Percentiles rank a stretch among this genome's conserved stretches.
These are phyloP conservation scores for Ostrea edulis DNA, from an alignment of 1,140 invertebrate genomes.

Conservation along the genomic window DNA sequence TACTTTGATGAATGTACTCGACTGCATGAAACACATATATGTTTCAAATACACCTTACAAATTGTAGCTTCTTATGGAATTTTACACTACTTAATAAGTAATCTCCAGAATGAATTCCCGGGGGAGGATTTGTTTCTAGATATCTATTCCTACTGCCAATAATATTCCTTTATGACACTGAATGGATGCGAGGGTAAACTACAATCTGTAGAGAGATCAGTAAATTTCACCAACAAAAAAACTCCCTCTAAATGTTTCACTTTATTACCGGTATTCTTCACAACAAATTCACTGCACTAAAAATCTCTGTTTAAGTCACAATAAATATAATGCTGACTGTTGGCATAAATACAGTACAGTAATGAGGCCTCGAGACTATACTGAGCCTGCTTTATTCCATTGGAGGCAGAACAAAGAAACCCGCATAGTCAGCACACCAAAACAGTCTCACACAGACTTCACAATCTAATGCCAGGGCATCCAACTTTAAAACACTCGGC, in stretches of 20 bases:
- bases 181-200: too few species aligned
- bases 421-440: not conserved
- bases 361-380: not conserved
- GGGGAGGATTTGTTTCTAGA: too few species aligned
- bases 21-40: not conserved
- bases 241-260: not conserved
- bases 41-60: not conserved
- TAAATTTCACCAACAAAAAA: not conserved
- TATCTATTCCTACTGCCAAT: too few species aligned
- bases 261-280: too few species aligned
- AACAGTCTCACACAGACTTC: not conserved
- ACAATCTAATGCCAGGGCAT: not conserved
- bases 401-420: not conserved
- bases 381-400: not conserved
- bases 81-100: too few species aligned
- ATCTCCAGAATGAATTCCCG: too few species aligned
- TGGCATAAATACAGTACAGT: not conserved
- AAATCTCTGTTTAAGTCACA: constrained; percentile 1
- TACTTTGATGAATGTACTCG: not conserved
- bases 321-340: not conserved
- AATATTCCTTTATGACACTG: too few species aligned
- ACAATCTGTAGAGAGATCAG: too few species aligned
- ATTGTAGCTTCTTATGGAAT: too few species aligned
- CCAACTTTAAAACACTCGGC: not conserved
- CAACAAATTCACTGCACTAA: not conserved